These are phyloP conservation scores for Leistus spinibarbis DNA, from an alignment of 2,888 invertebrate species.

Conservation along the genomic window DNA sequence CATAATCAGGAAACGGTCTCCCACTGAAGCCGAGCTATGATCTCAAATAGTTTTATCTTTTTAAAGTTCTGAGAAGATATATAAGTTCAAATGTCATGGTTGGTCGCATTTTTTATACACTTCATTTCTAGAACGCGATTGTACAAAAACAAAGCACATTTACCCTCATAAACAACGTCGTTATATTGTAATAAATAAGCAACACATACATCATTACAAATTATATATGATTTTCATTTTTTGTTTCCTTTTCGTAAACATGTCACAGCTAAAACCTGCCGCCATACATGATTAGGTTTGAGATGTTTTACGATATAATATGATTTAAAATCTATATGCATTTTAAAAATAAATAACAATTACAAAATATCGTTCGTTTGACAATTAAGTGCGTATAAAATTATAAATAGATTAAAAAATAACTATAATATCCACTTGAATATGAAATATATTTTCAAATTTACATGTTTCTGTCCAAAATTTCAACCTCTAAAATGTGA, in stretches of 20 bases:
- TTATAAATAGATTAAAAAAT: too few relatives aligned
- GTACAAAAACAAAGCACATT: slow-evolving; percentile 7
- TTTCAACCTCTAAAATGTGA: neutral
- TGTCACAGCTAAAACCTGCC: slow-evolving; percentile 30
- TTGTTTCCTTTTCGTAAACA: too few relatives aligned
- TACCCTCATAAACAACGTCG: slow-evolving; percentile 1
- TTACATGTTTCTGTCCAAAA: neutral
- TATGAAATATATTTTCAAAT: neutral
- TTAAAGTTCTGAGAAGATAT: slow-evolving; percentile 22
- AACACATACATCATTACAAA: slow-evolving; percentile 20
- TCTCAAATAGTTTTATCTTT: slow-evolving; percentile 31
- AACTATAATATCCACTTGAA: neutral
- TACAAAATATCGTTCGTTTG: neutral
- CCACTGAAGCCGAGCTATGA: slow-evolving; percentile 18
- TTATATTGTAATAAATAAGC: slow-evolving; percentile 20
- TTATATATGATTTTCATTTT: too few relatives aligned
- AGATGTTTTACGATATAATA: slow-evolving; percentile 17
- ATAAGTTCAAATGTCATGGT: slow-evolving; percentile 31
- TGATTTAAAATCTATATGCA: slow-evolving; percentile 5
- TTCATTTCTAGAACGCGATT: slow-evolving; percentile 4
- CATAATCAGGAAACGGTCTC: slow-evolving; percentile 31
- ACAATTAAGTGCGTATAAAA: slow-evolving; percentile 7
- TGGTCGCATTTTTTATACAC: slow-evolving; percentile 2
- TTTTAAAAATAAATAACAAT: slow-evolving; percentile 29
- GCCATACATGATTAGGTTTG: slow-evolving; percentile 19